phyloP scores from a whole-genome alignment of 2,888 invertebrate genomes.

The Cylindroiulus punctatus region DNA sequence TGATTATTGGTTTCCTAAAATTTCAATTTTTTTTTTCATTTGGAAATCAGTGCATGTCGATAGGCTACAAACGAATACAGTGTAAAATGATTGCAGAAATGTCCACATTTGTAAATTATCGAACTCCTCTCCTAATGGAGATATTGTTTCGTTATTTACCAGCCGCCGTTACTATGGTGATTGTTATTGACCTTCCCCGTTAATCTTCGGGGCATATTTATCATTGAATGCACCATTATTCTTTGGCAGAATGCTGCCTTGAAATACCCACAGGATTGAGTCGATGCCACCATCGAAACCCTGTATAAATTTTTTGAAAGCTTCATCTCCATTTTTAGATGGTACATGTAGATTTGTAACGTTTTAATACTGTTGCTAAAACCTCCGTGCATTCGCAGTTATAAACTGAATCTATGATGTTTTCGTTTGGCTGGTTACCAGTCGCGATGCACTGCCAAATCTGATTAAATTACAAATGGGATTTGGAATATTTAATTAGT shows the following conservation, averaged over 20 bases:
- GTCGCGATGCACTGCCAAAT: background rate
- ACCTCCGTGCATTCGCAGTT: background rate
- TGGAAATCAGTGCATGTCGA: too few relatives aligned
- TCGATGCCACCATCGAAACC: background rate
- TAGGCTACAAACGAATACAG: too few relatives aligned
- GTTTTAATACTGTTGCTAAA: too few relatives aligned
- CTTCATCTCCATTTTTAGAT: background rate
- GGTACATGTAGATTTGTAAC: too few relatives aligned
- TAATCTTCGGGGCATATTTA: constrained; percentile 37
- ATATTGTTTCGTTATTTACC: constrained; percentile 29
- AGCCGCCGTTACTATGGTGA: constrained; percentile 25
- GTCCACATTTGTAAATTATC: background rate
- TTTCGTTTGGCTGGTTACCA: background rate
- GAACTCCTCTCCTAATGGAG: background rate
- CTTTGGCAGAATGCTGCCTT: background rate
- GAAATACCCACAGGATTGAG: background rate
- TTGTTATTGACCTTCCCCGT: constrained; percentile 5
- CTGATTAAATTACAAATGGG: background rate
- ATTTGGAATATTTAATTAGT: background rate
- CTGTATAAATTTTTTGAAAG: background rate
- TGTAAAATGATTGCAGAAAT: too few relatives aligned
- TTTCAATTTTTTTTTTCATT: too few relatives aligned
- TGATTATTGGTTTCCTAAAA: too few relatives aligned
- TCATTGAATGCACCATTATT: constrained; percentile 22
- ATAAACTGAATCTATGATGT: background rate